Conservation (phyloP, 2,113 vertebrate species). For the Poecilia latipinna region DNA sequence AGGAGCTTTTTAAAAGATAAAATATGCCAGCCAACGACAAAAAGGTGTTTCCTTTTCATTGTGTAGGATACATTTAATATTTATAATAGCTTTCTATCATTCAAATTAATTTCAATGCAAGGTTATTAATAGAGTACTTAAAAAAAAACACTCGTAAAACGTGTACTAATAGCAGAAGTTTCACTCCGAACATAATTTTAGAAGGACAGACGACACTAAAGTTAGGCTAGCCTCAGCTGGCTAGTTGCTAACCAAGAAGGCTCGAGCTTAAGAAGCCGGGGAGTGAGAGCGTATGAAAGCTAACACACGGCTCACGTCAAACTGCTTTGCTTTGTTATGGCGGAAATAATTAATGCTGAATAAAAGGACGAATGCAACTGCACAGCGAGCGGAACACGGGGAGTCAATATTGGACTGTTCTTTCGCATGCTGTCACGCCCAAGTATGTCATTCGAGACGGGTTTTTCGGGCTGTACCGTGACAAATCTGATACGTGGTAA, state of each 20-base stretch:
- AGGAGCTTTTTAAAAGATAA: no score
- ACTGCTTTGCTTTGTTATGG: slow-evolving; percentile 3
- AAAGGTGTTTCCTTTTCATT: not conserved
- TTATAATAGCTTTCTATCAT: no score
- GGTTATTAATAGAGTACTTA: not conserved
- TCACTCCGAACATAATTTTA: not conserved
- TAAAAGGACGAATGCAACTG: not conserved
- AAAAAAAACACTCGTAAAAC: not conserved
- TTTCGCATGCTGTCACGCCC: slow-evolving; percentile 77
- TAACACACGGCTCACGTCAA: slow-evolving; percentile 16
- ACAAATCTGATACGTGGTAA: slow-evolving; percentile 62
- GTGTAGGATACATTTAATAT: no score
- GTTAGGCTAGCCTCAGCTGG: slow-evolving; percentile 49
- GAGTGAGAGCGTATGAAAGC: slow-evolving; percentile 25
- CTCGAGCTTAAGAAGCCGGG: slow-evolving; percentile 32
- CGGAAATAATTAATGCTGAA: not conserved
- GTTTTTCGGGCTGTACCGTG: slow-evolving; percentile 51
- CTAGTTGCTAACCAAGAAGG: slow-evolving; percentile 55
- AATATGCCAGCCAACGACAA: not conserved
- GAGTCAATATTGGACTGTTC: slow-evolving; percentile 14
- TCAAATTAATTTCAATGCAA: not conserved
- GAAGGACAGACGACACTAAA: not conserved
- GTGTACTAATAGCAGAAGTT: not conserved
- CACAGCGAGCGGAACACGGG: not conserved
- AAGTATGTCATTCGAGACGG: slow-evolving; percentile 67